phyloP scores from a whole-genome alignment of 2,113 vertebrate genomes.

The human region DNA sequence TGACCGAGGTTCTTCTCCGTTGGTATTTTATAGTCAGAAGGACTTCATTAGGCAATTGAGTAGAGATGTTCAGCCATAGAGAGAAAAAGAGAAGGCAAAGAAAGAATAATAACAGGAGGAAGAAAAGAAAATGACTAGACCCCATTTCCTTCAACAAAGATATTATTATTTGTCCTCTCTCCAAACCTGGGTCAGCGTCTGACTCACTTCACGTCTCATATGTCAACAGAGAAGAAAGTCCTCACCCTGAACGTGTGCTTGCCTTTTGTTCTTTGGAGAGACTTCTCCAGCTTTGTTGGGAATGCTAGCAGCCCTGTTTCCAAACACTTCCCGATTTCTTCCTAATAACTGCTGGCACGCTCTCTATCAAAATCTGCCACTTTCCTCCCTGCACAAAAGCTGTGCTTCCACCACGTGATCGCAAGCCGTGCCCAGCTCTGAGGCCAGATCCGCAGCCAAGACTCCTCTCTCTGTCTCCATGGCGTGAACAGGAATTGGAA shows the following conservation, averaged over 20 bases:
- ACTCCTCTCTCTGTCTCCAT: slow-evolving; percentile 38
- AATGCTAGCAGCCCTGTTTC: slow-evolving; percentile 61
- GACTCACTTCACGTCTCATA: neutral
- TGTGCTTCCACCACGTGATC: slow-evolving; percentile 68
- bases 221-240: slow-evolving; percentile 37
- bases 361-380: slow-evolving; percentile 74
- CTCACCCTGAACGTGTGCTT: neutral
- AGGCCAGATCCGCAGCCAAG: slow-evolving; percentile 76
- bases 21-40: slow-evolving; percentile 62
- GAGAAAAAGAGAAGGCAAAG: neutral
- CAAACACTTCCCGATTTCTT: slow-evolving; percentile 71
- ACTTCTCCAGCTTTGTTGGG: slow-evolving; percentile 40
- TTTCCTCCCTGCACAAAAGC: slow-evolving; percentile 79
- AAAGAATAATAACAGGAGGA: slow-evolving; percentile 49
- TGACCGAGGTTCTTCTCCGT: slow-evolving; percentile 72
- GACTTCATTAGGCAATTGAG: slow-evolving; percentile 76
- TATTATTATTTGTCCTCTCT: slow-evolving; percentile 40
- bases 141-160: slow-evolving; percentile 54
- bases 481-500: slow-evolving; percentile 63
- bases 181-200: slow-evolving; percentile 14
- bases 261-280: slow-evolving; percentile 3
- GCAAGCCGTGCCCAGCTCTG: slow-evolving; percentile 76
- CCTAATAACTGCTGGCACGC: slow-evolving; percentile 57
- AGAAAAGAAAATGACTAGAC: slow-evolving; percentile 14
- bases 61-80: slow-evolving; percentile 59